Conservation (phyloP, 2,888 invertebrate species). For the Eurytoma adleriae region DNA sequence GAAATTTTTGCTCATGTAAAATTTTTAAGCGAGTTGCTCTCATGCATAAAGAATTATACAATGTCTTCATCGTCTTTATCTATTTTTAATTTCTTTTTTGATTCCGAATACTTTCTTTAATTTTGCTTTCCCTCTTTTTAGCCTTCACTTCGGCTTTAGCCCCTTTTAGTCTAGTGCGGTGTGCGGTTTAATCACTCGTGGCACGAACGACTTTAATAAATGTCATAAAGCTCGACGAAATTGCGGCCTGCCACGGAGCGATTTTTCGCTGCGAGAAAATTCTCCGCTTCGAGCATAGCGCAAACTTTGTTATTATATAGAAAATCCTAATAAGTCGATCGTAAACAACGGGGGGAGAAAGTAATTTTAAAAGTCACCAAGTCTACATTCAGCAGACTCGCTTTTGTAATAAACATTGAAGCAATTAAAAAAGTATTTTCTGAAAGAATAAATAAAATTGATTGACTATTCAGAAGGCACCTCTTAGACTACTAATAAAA, state of each 20-base stretch:
- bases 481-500: no score
- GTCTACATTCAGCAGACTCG: no score
- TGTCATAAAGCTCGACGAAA: slow-evolving; percentile 52
- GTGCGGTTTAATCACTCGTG: slow-evolving; percentile 57
- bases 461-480: not conserved
- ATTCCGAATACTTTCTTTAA: slow-evolving; percentile 35
- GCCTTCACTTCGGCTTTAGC: not conserved
- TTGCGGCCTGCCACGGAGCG: slow-evolving; percentile 39
- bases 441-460: not conserved
- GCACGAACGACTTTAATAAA: slow-evolving; percentile 57
- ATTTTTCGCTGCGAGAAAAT: slow-evolving; percentile 46
- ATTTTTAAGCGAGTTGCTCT: not conserved
- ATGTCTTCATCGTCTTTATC: not conserved
- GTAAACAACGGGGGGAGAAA: slow-evolving; percentile 24
- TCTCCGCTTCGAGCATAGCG: not conserved
- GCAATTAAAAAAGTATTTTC: not conserved
- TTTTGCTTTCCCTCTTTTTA: not conserved
- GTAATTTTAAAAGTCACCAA: slow-evolving; percentile 37
- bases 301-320: slow-evolving; percentile 27
- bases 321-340: slow-evolving; percentile 46
- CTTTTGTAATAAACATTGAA: not conserved
- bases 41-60: not conserved
- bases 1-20: not conserved
- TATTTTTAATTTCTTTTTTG: slow-evolving; percentile 14
- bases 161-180: slow-evolving; percentile 19